Conservation (phyloP, 2,888 invertebrate species). For the Megalurothrips usitatus region DNA sequence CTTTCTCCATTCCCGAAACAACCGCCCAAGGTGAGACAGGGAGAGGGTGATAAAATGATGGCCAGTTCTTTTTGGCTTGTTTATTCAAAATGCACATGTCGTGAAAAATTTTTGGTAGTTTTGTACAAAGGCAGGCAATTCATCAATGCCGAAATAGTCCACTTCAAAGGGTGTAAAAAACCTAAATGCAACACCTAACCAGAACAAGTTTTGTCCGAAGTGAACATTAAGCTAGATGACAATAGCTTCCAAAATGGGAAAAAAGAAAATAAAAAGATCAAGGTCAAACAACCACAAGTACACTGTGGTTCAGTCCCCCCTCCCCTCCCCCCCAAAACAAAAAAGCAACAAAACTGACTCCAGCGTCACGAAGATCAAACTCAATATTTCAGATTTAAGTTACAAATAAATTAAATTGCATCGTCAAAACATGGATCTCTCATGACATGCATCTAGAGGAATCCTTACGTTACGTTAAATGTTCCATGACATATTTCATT, state of each 20-base stretch:
- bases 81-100: conserved; percentile 43
- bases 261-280: conserved; percentile 21
- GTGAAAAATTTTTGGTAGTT: conserved; percentile 41
- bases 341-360: neutral
- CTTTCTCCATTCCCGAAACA: too few relatives aligned
- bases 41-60: conserved; percentile 29
- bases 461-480: conserved; percentile 12
- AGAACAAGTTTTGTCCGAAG: conserved; percentile 15
- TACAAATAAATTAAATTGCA: conserved; percentile 25
- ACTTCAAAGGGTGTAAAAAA: conserved; percentile 16
- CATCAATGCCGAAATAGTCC: conserved; percentile 1
- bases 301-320: neutral
- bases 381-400: conserved; percentile 15
- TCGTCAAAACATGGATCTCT: neutral
- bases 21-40: too few relatives aligned
- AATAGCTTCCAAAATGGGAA: neutral
- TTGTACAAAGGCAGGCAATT: conserved; percentile 35
- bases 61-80: conserved; percentile 42
- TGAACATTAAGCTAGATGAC: conserved; percentile 22
- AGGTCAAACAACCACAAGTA: conserved; percentile 3
- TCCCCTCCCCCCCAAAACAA: neutral
- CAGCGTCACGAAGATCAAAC: conserved; percentile 17
- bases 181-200: conserved; percentile 16
- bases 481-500: neutral
- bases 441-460: neutral